Base-by-base conservation (phyloP, 2,888 invertebrate genomes). In the Serrognathus titanus region DNA sequence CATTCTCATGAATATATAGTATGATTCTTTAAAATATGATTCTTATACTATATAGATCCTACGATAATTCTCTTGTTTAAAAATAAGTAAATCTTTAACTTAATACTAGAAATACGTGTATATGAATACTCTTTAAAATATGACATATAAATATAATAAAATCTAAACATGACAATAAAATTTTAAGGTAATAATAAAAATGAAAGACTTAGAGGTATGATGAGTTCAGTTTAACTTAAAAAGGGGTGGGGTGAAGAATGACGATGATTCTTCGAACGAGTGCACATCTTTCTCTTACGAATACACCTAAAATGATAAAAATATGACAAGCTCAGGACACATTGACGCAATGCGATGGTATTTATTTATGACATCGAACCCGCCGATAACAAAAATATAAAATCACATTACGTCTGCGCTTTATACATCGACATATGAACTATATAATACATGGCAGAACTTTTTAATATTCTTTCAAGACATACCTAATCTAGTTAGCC, bases 401-500 rank as follows among this genome's bases (percentile, higher is more conserved):
- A 43, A 43, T 43, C 12, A 20, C 43, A 11, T 16, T 16, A 16
- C 43, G 12, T 16, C 43, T 31, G 24, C 24, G 24, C 43, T 39
- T 39, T 51, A 45, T 11, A 46, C 10, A 16, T n/a, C 9, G 5
- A 12, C 38, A 20, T 47, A 36, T 39, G 13, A 11, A 5, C 37
- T 16, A 52, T 38, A 37, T 20, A 12, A 35, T 51, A 40, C 13
- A 60, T 61, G 61, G 61, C 61, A 62, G 61, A 52, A 48, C 51
- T 58, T 62, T 41, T 51, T 36, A 55, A 57, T 57, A 57, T 57
- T 59, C 52, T 48, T 41, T 55, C 58, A 55, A 54, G 58, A 55
- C 54, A 59, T 51, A 48, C 53, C 59, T 62, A 62, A 53, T 55
- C 55, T 60, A 60, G 16, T 46, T 60, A 58, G 62, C 62, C 62